These are phyloP conservation scores for Rambutsinella grinnellia DNA, from an alignment of 2,888 invertebrate genomes.

Conservation along the genomic window DNA sequence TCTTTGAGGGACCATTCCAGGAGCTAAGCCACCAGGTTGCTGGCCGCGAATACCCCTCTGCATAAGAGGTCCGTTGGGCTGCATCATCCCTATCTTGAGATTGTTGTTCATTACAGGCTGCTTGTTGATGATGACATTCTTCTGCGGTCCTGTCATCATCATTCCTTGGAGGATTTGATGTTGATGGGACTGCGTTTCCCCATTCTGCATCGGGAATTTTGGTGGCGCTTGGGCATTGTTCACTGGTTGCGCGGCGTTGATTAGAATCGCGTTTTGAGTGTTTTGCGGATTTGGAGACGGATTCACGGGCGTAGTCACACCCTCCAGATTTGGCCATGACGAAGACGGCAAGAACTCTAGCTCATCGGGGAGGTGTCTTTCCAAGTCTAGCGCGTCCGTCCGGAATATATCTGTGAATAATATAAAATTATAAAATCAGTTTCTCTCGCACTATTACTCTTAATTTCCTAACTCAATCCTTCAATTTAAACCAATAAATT, in stretches of 20 bases:
- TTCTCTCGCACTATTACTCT: no score
- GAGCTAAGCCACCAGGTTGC: slow-evolving; percentile 58
- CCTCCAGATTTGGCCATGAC: slow-evolving; percentile 78
- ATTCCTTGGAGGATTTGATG: slow-evolving; percentile 70
- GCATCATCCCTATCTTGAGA: slow-evolving; percentile 61
- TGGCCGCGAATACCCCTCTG: slow-evolving; percentile 56
- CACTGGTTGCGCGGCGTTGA: slow-evolving; percentile 38
- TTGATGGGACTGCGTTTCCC: slow-evolving; percentile 66
- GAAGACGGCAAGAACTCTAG: slow-evolving; percentile 78
- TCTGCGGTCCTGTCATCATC: slow-evolving; percentile 59
- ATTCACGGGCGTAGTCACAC: slow-evolving; percentile 79
- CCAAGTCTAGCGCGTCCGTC: slow-evolving; percentile 88
- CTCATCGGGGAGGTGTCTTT: slow-evolving; percentile 93
- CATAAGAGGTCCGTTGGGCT: slow-evolving; percentile 65
- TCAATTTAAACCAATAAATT: no score
- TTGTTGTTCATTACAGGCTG: slow-evolving; percentile 65
- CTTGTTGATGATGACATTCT: slow-evolving; percentile 62
- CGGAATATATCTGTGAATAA: slow-evolving; percentile 80
- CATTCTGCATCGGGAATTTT: slow-evolving; percentile 66
- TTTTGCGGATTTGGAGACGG: slow-evolving; percentile 73
- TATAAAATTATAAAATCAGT: no score
- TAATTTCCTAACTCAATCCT: no score
- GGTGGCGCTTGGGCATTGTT: slow-evolving; percentile 64
- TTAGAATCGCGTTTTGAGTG: slow-evolving; percentile 44
- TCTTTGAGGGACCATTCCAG: slow-evolving; percentile 63